Evolutionary conservation across 2,888 invertebrate species (phyloP).

Genomic region (Caenorhabditis sp.): DNA sequence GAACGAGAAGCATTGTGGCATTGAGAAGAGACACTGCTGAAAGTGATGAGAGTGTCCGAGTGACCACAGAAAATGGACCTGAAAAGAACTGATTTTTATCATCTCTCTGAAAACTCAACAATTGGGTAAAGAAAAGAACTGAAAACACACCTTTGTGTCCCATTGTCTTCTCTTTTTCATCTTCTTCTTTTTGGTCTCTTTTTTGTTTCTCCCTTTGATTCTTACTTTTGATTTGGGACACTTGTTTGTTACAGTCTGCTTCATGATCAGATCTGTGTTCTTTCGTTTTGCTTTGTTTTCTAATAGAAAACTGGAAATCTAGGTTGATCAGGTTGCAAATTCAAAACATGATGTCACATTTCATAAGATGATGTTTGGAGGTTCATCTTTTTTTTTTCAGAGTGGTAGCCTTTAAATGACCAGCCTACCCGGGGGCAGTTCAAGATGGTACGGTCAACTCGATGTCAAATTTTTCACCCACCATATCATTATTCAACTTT

Average conservation of each 20-base stretch:
- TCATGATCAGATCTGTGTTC: constrained; percentile 25
- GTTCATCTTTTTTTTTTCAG: background rate
- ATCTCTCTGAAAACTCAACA: constrained; percentile 36
- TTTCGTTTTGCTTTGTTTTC: background rate
- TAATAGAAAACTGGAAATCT: constrained; percentile 1
- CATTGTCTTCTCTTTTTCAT: constrained; percentile 30
- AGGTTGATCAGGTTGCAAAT: constrained; percentile 2
- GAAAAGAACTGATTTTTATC: constrained; percentile 34
- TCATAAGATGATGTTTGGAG: background rate
- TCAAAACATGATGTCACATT: background rate
- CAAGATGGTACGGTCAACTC: background rate
- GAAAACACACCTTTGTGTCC: constrained; percentile 38
- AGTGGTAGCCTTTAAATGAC: background rate
- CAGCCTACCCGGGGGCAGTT: background rate
- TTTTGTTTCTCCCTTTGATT: constrained; percentile 27
- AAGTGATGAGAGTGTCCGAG: background rate
- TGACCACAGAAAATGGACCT: constrained; percentile 41
- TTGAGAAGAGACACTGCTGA: background rate
- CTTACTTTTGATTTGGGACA: constrained; percentile 16
- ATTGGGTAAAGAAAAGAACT: constrained; percentile 19
- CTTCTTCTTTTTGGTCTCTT: constrained; percentile 32
- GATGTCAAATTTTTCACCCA: too few species aligned
- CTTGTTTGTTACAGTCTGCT: constrained; percentile 31
- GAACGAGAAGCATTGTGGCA: constrained; percentile 37
- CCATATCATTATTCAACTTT: background rate